Evolutionary conservation across 2,797 vertebrate genomes (phyloP).

Genomic region (Helostoma temminkii): DNA sequence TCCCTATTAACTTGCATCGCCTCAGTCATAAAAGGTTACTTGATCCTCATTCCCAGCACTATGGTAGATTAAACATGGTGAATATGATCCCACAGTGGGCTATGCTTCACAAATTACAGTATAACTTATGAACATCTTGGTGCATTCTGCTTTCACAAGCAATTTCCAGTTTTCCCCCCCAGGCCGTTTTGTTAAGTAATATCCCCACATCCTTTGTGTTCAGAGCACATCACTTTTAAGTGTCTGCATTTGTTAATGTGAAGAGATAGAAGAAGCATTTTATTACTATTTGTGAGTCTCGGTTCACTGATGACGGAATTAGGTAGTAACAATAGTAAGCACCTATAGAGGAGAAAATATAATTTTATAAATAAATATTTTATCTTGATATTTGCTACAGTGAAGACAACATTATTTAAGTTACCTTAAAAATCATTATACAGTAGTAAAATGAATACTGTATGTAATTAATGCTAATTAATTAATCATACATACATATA

Average conservation of each 20-base stretch:
- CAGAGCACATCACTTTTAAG: neutral
- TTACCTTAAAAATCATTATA: no score
- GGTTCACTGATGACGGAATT: no score
- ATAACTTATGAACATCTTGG: conserved; percentile 26
- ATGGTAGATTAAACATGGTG: conserved; percentile 20
- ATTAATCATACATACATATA: neutral
- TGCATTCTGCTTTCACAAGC: conserved; percentile 30
- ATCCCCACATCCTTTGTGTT: conserved; percentile 23
- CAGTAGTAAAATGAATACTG: no score
- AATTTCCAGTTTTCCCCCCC: conserved; percentile 32
- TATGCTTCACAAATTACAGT: conserved; percentile 23
- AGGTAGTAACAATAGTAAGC: no score
- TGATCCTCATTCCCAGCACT: conserved; percentile 25
- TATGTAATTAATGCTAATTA: no score
- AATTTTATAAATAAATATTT: no score
- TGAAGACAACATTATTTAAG: no score
- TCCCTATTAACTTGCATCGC: conserved; percentile 14
- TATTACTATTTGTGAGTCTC: no score
- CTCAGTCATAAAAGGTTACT: conserved; percentile 19
- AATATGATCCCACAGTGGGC: conserved; percentile 23
- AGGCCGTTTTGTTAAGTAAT: conserved; percentile 48
- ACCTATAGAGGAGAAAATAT: no score
- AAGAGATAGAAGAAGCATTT: conserved; percentile 1
- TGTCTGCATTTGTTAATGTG: conserved; percentile 36
- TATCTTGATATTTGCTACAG: no score